phyloP scores from a whole-genome alignment of 2,113 vertebrate species.

The Chrysemys picta region DNA sequence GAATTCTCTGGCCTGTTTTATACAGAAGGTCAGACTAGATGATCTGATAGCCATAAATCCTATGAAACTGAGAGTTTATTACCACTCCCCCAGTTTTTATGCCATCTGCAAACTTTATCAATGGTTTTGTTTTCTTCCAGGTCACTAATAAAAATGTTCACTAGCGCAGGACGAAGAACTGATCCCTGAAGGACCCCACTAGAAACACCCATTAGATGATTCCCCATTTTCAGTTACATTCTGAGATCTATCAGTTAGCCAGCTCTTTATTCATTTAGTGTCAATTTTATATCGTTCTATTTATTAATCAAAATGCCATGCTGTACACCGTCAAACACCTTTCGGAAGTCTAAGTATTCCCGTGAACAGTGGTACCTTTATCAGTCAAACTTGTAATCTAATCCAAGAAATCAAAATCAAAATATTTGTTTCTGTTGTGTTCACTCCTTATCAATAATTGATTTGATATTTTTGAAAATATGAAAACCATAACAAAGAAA shows the following conservation, averaged over 20 bases:
- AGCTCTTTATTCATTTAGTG: too few species aligned
- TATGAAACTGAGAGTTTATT: neutral
- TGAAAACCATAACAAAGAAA: slow-evolving; percentile 21
- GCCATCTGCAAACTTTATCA: too few species aligned
- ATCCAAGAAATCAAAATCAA: neutral
- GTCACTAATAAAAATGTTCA: too few species aligned
- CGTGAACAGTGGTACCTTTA: neutral
- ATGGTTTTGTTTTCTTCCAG: too few species aligned
- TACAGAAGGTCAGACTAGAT: neutral
- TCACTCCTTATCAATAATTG: neutral
- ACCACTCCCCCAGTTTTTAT: too few species aligned
- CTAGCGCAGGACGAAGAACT: too few species aligned
- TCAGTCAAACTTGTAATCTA: too few species aligned
- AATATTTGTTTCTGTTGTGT: neutral
- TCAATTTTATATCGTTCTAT: too few species aligned
- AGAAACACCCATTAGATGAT: too few species aligned
- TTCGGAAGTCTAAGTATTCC: neutral
- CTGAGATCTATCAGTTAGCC: too few species aligned
- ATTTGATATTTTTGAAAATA: neutral
- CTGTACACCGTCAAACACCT: neutral
- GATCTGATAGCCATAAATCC: neutral
- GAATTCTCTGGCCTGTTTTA: neutral
- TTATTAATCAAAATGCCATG: neutral
- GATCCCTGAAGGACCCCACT: too few species aligned
- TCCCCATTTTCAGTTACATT: too few species aligned